These are phyloP conservation scores for Glaucopsyche alexis DNA, from an alignment of 2,888 invertebrate species.

Conservation along the genomic window DNA sequence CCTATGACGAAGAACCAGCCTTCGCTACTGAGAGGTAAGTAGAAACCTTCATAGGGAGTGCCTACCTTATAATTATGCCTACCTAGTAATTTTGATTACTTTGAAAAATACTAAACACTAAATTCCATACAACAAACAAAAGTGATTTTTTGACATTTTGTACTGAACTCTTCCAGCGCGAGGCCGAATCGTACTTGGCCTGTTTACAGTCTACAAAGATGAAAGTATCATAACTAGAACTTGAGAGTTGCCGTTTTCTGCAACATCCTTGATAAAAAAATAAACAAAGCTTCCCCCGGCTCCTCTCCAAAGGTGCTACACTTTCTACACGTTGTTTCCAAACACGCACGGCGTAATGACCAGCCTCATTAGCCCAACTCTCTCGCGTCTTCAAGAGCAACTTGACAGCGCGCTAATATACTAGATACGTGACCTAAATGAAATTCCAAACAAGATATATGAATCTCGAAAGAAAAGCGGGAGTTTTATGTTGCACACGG, in stretches of 20 bases:
- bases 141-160: no score
- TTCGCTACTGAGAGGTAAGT: no score
- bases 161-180: no score
- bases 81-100: no score
- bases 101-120: no score
- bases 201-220: no score
- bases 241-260: not conserved
- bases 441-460: not conserved
- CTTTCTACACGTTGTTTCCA: constrained; percentile 19
- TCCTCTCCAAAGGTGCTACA: constrained; percentile 19
- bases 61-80: no score
- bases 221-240: no score
- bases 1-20: no score
- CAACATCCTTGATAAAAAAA: not conserved
- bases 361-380: constrained; percentile 46
- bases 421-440: constrained; percentile 26
- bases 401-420: constrained; percentile 38
- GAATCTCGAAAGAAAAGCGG: not conserved
- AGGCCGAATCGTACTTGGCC: no score
- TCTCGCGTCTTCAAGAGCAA: constrained; percentile 41
- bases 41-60: no score
- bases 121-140: no score
- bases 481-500: not conserved
- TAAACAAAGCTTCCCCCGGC: not conserved
- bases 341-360: constrained; percentile 45